These are phyloP conservation scores for Noctua comes DNA, from an alignment of 2,888 invertebrate genomes.

Conservation along the genomic window DNA sequence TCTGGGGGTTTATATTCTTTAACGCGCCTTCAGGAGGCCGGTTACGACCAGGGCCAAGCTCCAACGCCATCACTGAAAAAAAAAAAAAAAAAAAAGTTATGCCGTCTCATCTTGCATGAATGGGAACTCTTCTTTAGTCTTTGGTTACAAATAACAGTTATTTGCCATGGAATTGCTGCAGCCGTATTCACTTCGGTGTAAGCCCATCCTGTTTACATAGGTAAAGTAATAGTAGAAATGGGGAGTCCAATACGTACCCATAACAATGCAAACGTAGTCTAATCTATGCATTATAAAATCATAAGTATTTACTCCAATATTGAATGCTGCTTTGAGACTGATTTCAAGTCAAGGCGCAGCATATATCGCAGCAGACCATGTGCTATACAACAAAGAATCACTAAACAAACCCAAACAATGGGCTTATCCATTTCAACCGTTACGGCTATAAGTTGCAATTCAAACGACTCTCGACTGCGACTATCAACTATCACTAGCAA, in stretches of 20 bases:
- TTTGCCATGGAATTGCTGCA: background rate
- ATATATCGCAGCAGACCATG: background rate
- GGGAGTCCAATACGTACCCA: background rate
- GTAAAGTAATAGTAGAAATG: background rate
- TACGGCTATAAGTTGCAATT: no score
- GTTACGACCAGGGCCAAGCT: background rate
- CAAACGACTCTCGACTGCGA: background rate
- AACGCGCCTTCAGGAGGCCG: conserved; percentile 4
- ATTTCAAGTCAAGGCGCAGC: background rate
- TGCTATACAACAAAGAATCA: background rate
- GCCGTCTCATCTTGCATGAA: background rate
- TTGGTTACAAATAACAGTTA: background rate
- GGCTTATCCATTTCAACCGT: background rate
- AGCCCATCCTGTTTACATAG: background rate
- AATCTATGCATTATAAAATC: background rate
- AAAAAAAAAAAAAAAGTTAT: background rate
- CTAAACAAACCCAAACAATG: background rate
- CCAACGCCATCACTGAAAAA: conserved; percentile 22
- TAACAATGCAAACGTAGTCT: background rate
- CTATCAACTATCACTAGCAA: background rate
- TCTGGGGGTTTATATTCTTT: conserved; percentile 40
- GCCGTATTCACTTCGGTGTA: background rate
- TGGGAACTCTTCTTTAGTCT: background rate
- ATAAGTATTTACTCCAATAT: background rate
- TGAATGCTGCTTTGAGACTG: background rate